Evolutionary conservation across 2,797 vertebrate species (phyloP), one percentile per base, ranked within the genome.

Genomic region (Macroramphosus scolopax): DNA sequence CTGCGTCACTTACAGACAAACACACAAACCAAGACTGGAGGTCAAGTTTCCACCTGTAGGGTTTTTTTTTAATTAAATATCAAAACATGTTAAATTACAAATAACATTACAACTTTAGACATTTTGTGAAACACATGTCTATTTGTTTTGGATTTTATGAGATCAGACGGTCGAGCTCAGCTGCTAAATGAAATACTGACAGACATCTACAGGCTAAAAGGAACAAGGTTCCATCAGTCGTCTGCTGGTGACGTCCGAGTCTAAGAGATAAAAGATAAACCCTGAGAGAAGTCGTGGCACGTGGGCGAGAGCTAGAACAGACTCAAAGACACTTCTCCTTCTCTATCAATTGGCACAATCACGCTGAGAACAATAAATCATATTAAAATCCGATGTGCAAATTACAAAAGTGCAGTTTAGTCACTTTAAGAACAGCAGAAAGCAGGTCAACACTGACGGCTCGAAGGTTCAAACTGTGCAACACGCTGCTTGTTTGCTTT

Each of bases 1-100:
- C n/a, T n/a, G n/a, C n/a, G n/a, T n/a, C n/a, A n/a, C n/a, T n/a
- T n/a, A n/a, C n/a, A n/a, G n/a, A n/a, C n/a, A n/a, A n/a, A n/a
- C n/a, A n/a, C n/a, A n/a, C n/a, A n/a, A n/a, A n/a, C n/a, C n/a
- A n/a, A n/a, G n/a, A n/a, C n/a, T n/a, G n/a, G n/a, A n/a, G n/a
- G n/a, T n/a, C n/a, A n/a, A n/a, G n/a, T 7, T 31, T 52, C 24
- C 3, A 60, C 37, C 45, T 51, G 12, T 17, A 46, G 35, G 35
- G 11, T 44, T 75, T 81, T 77, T n/a, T n/a, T n/a, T n/a, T n/a
- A n/a, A 84, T 80, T 84, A 51, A 74, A 77, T 81, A 78, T 69
- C n/a, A 78, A 80, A 75, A 78, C 18, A 68, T 14, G 31, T 74
- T 64, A 22, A 67, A 72, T 41, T 61, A 74, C 40, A 67, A 55